Evolutionary conservation across 64 coral and sea anemone genomes (phyloP), one percentile per base, ranked within the genome.

Genomic region (Trachythela sp.): DNA sequence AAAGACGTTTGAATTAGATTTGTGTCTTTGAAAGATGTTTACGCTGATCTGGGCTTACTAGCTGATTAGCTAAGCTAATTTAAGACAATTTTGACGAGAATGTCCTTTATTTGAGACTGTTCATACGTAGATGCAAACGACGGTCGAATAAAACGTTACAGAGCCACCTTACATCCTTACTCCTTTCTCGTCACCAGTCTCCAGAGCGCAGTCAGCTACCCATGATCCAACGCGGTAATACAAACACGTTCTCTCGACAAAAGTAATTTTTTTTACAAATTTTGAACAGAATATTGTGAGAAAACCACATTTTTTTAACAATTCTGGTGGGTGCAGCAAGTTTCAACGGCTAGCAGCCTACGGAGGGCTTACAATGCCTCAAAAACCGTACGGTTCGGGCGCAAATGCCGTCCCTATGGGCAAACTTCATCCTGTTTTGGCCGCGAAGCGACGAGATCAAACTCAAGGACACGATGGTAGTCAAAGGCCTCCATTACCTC

Each of bases 331-430:
- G 3, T 9, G 33, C 4, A 80, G 33, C 33, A 80, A 80, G 31
- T 39, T 35, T 80, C 4, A 39, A 37, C 30, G 33, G 75, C 17
- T 37, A 80, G 20, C 9, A 80, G 75, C 75, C 32, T 20, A 18
- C 33, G 37, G 75, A 35, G 75, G 75, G 33, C 33, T 80, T 29
- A 38, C 7, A 80, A 80, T 80, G 75, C 75, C 75, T 80, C 75
- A 80, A 38, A 80, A 80, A 38, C 20, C 75, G 75, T 80, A 80
- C 75, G 90, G 90, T 40, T 92, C 96, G 13, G 96, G 96, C 70
- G 96, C 96, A 20, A 99, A 99, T 50, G 93, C 94, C 71, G 94
- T 94, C 26, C 96, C 96, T 9, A 88, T 99, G 67, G 96, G 96
- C 40, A 88, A 93, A 76, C 93, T 99, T 86, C 96, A 99, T 71